Percentiles rank a stretch among this genome's conserved stretches.
phyloP scores from a whole-genome alignment of 2,797 vertebrate genomes.

The Hydrocynus forskahlii region DNA sequence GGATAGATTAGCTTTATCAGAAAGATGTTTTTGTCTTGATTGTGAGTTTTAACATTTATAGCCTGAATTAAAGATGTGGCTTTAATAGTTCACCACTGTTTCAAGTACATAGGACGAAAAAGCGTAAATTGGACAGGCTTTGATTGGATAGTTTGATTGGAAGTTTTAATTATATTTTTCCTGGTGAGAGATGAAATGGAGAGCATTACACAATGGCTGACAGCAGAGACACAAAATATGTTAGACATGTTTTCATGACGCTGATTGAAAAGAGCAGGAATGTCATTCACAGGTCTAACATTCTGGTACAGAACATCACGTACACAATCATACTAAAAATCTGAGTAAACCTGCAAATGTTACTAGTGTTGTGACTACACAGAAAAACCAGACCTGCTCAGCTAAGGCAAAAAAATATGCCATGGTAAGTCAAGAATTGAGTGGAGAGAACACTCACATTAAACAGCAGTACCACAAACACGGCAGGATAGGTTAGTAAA shows the following conservation, averaged over 20 bases:
- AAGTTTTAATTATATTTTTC: not conserved
- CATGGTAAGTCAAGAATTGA: not conserved
- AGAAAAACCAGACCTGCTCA: not conserved
- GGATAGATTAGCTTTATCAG: no score
- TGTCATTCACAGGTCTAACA: slow-evolving; percentile 27
- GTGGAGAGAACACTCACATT: not conserved
- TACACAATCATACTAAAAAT: slow-evolving; percentile 59
- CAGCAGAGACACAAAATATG: not conserved
- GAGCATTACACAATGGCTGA: not conserved
- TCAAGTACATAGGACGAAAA: no score
- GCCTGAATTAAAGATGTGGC: no score
- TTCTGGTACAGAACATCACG: slow-evolving; percentile 64
- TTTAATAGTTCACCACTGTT: not conserved
- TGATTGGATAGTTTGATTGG: no score
- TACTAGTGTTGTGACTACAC: not conserved
- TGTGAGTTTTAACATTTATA: no score
- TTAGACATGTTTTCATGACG: slow-evolving; percentile 9
- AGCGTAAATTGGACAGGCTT: no score
- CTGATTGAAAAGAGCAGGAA: not conserved
- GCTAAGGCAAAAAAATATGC: not conserved
- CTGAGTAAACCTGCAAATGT: not conserved
- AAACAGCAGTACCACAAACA: not conserved
- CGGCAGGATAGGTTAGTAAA: not conserved
- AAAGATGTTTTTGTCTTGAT: no score
- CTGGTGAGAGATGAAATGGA: not conserved